These are phyloP conservation scores for Cordilura impudica DNA, from an alignment of 2,888 invertebrate genomes.

Conservation along the genomic window DNA sequence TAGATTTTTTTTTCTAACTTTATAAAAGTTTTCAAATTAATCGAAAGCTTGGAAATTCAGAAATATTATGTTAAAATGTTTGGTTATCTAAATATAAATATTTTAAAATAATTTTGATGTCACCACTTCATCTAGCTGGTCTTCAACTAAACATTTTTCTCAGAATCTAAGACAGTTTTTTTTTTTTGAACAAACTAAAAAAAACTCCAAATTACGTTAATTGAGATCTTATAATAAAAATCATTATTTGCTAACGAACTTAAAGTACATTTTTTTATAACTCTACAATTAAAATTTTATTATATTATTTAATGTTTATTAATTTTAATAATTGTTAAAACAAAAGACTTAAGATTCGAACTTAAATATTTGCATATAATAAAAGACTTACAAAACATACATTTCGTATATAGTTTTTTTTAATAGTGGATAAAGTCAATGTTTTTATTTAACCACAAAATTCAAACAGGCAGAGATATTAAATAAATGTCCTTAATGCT, in stretches of 20 bases:
- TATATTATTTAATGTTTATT: slow-evolving; percentile 21
- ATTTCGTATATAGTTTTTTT: neutral
- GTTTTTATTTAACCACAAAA: neutral
- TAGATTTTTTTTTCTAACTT: too few relatives aligned
- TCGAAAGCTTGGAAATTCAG: too few relatives aligned
- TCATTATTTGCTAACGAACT: neutral
- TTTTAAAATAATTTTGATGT: too few relatives aligned
- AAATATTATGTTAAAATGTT: too few relatives aligned
- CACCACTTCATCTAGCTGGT: too few relatives aligned
- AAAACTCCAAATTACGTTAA: too few relatives aligned
- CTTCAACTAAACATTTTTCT: too few relatives aligned
- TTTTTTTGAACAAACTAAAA: too few relatives aligned
- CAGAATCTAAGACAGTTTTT: too few relatives aligned
- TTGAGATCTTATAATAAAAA: neutral
- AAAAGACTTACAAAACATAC: neutral
- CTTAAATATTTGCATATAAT: neutral
- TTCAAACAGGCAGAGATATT: neutral
- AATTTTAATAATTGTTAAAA: slow-evolving; percentile 22
- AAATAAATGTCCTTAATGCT: too few relatives aligned
- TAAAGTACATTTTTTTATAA: slow-evolving; percentile 20
- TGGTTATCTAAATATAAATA: too few relatives aligned
- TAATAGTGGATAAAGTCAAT: neutral
- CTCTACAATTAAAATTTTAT: neutral
- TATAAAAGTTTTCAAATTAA: too few relatives aligned
- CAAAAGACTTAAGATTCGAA: slow-evolving; percentile 18